Base-by-base conservation (phyloP, 2,113 vertebrate species). In the Phyllostomus hastatus region DNA sequence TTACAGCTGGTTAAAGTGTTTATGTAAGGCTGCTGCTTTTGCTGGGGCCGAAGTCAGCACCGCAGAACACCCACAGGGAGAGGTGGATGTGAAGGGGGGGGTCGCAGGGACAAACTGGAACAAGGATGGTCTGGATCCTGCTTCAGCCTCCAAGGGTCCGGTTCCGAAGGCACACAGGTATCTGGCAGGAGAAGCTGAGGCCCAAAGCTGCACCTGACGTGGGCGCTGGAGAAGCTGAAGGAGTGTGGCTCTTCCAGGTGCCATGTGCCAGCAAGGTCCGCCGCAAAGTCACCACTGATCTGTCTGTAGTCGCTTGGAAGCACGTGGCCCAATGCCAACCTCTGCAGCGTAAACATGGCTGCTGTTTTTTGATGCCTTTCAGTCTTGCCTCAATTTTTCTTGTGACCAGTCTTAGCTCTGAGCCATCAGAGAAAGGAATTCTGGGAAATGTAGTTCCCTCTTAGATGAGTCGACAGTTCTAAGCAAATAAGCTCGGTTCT, bases 281-380 rank as follows among this genome's bases (percentile, higher is more conserved):
- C 3, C 2, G 33, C 14, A 48, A 48, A 48, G 14, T 41, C 17
- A 50, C 10, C 17, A 16, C 35, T 17, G 57, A 38, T 35, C 1
- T n/a, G 0, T 4, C 0, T n/a, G 1, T 4, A 67, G 78, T 31
- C 35, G 35, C 24, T 5, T 33, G 8, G 4, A 20, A 67, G 38
- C 1, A 0, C 26, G 26, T 88, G 54, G 83, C 46, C 61, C 43
- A 38, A 0, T 0, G 9, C 50, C 75, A 75, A 12, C 48, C 38
- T 72, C 52, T 59, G 41, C 28, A 43, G 22, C 20, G n/a, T 78
- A 52, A 66, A 48, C 26, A 28, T 57, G 31, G 50, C 31, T 16
- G 41, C 38, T 87, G 35, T 8, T 48, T 66, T 22, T 12, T 70
- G 61, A 73, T 57, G 43, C 22, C 70, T 92, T 88, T 19, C 26